These are phyloP conservation scores for Cistogaster globosa DNA, from an alignment of 2,888 invertebrate genomes.

Conservation along the genomic window DNA sequence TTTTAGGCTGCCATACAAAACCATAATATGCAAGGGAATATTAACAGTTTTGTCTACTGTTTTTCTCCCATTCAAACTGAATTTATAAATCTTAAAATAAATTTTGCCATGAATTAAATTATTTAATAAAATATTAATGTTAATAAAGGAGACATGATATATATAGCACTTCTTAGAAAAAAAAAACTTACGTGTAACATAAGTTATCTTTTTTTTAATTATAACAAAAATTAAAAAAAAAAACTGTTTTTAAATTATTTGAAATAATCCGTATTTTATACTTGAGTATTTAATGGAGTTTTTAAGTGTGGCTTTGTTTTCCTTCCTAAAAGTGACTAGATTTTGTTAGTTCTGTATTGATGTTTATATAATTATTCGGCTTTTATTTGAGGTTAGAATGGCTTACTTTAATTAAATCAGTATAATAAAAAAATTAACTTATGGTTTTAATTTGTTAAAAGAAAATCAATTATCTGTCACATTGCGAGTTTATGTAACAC, in stretches of 20 bases:
- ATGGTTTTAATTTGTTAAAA: slow-evolving; percentile 7
- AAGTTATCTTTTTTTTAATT: slow-evolving; percentile 58
- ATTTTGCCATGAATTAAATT: not conserved
- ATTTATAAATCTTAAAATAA: not conserved
- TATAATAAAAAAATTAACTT: slow-evolving; percentile 39
- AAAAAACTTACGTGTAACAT: slow-evolving; percentile 73
- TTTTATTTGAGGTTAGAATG: slow-evolving; percentile 69
- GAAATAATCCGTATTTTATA: slow-evolving; percentile 80
- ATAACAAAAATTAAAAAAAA: slow-evolving; percentile 49
- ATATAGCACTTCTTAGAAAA: slow-evolving; percentile 42
- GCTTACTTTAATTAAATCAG: slow-evolving; percentile 23
- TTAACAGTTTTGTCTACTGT: not conserved
- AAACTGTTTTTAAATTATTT: slow-evolving; percentile 72
- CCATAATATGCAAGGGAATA: not conserved
- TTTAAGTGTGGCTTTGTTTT: slow-evolving; percentile 37
- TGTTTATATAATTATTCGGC: slow-evolving; percentile 64
- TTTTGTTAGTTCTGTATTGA: slow-evolving; percentile 74
- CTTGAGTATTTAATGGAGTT: slow-evolving; percentile 78
- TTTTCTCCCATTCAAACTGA: not conserved
- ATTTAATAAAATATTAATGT: not conserved
- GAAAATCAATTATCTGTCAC: slow-evolving; percentile 37
- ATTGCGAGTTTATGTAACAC: slow-evolving; percentile 29
- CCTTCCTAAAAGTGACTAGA: slow-evolving; percentile 81
- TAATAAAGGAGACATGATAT: slow-evolving; percentile 22
- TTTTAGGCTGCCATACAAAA: not conserved